A percentile compares a stretch with the other conserved stretches of the same genome.
Conservation (phyloP, 2,113 vertebrate genomes). For the Sebastes schlegelii region DNA sequence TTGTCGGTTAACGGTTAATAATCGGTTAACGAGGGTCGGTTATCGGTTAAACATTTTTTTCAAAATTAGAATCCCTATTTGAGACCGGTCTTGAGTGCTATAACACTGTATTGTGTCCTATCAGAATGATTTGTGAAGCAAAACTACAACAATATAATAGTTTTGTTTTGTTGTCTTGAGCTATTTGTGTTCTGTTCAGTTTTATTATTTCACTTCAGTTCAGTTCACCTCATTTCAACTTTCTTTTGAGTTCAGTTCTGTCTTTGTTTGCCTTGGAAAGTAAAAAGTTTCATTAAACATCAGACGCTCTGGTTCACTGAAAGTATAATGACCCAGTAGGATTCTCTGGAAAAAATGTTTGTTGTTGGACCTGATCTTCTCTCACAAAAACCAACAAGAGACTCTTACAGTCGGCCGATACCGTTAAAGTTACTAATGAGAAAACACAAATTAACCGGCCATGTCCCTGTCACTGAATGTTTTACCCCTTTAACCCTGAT, state of each 20-base stretch:
- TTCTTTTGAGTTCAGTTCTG: slow-evolving; percentile 19
- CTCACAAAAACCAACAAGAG: slow-evolving; percentile 23
- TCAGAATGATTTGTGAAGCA: background rate
- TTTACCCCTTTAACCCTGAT: slow-evolving; percentile 23
- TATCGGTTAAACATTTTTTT: too few species aligned
- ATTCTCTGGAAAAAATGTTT: slow-evolving; percentile 49
- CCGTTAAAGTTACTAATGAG: slow-evolving; percentile 29
- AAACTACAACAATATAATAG: background rate
- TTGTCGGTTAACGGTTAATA: too few species aligned
- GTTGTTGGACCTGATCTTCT: slow-evolving; percentile 35
- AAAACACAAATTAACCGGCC: slow-evolving; percentile 32
- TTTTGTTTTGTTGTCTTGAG: background rate
- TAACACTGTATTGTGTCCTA: background rate
- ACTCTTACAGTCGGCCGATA: slow-evolving; percentile 5
- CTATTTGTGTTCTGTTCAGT: slow-evolving; percentile 10
- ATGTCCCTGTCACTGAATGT: background rate
- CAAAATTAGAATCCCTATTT: too few species aligned
- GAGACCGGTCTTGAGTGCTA: too few species aligned
- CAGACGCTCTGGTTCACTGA: slow-evolving; percentile 32
- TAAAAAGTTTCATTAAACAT: slow-evolving; percentile 41
- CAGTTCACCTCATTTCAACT: slow-evolving; percentile 28
- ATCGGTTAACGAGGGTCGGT: too few species aligned
- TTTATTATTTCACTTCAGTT: background rate
- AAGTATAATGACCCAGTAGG: slow-evolving; percentile 46
- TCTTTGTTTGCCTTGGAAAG: slow-evolving; percentile 39